Evolutionary conservation across 2,888 invertebrate genomes (phyloP), one percentile per base, ranked within the genome.

Genomic region (Cantharis rufa): DNA sequence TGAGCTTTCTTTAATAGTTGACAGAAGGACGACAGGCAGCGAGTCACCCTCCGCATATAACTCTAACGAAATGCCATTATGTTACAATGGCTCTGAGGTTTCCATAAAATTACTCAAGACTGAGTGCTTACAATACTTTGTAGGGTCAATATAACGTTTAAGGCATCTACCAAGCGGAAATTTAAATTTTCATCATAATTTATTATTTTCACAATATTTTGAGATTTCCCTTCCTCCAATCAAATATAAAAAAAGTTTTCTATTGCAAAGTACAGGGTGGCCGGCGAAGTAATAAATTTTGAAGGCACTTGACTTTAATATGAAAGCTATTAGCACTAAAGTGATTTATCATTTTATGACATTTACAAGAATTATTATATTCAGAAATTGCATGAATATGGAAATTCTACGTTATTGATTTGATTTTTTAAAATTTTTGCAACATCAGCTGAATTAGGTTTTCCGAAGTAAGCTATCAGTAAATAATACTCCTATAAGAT

Each of bases 41-140:
- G 24, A 66, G 64, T 13, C 64, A 21, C 64, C 16, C 64, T 66
- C 64, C 24, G 21, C 64, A 18, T 16, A 66, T 66, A 10, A 21
- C 64, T 21, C 64, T 66, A 66, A 66, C 64, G 64, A 66, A 66
- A 66, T 66, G 64, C 64, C 24, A 66, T 66, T 66, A 66, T 13
- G 64, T 24, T 66, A 66, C 64, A 66, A 66, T 66, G 64, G 64
- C 64, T 66, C 64, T 66, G 64, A 21, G 64, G 64, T 66, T 66
- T 18, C 64, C 13, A 66, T 66, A 66, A 66, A 66, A 66, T 66
- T 66, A 21, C 64, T 66, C 64, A 66, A 66, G 18, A 66, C 64
- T 66, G 64, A 66, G 64, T 66, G 64, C 16, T 21, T 66, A 21
- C 63, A 63, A 66, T 18, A 21, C 64, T 24, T n/a, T 21, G 64